These are phyloP conservation scores for Chrysogorgia sp. DNA, from an alignment of 92 coral and sea anemone genomes.

Conservation along the genomic window DNA sequence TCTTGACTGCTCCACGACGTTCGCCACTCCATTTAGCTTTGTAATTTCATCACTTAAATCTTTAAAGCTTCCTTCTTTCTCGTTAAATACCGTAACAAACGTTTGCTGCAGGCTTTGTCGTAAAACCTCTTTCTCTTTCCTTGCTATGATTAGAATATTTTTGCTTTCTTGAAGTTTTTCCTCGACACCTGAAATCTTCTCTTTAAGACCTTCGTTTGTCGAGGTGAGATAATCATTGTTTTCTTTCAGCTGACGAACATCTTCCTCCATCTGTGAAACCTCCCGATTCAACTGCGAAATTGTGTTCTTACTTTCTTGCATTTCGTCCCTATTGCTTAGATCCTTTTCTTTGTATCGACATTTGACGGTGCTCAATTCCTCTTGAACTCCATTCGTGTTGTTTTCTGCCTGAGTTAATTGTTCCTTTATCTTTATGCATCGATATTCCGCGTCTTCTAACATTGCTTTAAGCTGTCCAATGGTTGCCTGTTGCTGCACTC, in stretches of 20 bases:
- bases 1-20: constrained; percentile 1
- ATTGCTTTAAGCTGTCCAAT: constrained; percentile 23
- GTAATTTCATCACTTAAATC: constrained; percentile 1
- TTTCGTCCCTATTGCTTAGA: not conserved
- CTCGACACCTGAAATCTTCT: constrained; percentile 5
- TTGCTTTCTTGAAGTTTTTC: not conserved
- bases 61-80: not conserved
- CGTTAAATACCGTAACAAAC: constrained; percentile 7
- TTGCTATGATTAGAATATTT: not conserved
- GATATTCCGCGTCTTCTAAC: constrained; percentile 5
- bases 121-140: constrained; percentile 2
- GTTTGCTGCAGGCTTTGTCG: not conserved
- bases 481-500: constrained; percentile 2
- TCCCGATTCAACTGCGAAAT: constrained; percentile 2
- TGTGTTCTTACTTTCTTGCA: not conserved
- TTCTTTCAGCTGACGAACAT: not conserved
- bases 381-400: not conserved
- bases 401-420: not conserved
- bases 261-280: constrained; percentile 2
- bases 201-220: constrained; percentile 13
- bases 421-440: constrained; percentile 3
- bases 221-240: not conserved
- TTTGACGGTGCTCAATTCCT: not conserved
- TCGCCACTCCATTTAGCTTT: constrained; percentile 4
- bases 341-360: constrained; percentile 3